These are phyloP conservation scores for Rhinophrynus dorsalis DNA, from an alignment of 2,797 vertebrate species.

Conservation along the genomic window DNA sequence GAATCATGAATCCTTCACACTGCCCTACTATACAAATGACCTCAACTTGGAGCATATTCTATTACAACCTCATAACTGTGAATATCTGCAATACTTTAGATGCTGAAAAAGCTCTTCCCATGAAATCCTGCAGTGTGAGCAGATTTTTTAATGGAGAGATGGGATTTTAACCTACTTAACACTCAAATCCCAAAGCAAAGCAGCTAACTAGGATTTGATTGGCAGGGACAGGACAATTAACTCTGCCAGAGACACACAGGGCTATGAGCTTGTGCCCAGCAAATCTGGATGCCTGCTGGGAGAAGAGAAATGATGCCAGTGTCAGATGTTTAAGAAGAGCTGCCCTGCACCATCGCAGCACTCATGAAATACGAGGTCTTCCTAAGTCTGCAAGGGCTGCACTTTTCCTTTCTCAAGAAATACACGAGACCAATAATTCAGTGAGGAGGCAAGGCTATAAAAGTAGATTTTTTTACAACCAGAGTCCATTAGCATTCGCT, in stretches of 20 bases:
- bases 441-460: slow-evolving; percentile 28
- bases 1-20: too few species aligned
- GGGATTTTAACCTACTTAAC: not conserved
- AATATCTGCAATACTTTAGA: not conserved
- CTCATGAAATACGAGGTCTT: slow-evolving; percentile 40
- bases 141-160: not conserved
- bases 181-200: slow-evolving; percentile 2
- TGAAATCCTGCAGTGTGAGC: not conserved
- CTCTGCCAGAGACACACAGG: not conserved
- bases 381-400: slow-evolving; percentile 41
- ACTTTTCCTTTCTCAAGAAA: slow-evolving; percentile 40
- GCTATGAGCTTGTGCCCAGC: not conserved
- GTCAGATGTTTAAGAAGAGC: slow-evolving; percentile 33
- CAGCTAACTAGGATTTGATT: slow-evolving; percentile 17
- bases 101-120: not conserved
- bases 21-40: not conserved
- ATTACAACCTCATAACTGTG: not conserved
- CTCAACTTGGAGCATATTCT: not conserved
- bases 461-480: slow-evolving; percentile 43
- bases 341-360: not conserved
- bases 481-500: slow-evolving; percentile 40
- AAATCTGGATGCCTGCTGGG: not conserved
- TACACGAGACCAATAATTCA: slow-evolving; percentile 42
- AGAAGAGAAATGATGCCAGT: slow-evolving; percentile 30
- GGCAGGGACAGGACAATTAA: slow-evolving; percentile 20